Evolutionary conservation across 2,113 vertebrate genomes (phyloP).

Genomic region (Oryctolagus cuniculus): mOryCun1.1 NC_091434.1:108068501-108069000

Average conservation of each 20-base stretch:
- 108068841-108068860: too few species aligned
- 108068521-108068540: neutral
- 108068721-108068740: too few species aligned
- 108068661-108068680: neutral
- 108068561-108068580: neutral
- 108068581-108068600: neutral
- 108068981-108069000: neutral
- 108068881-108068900: too few species aligned
- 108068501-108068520: neutral
- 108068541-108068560: slow-evolving; percentile 20
- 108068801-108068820: too few species aligned
- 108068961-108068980: neutral
- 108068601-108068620: neutral
- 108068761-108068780: too few species aligned
- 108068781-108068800: too few species aligned
- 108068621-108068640: neutral
- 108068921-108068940: too few species aligned
- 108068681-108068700: neutral
- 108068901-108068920: too few species aligned
- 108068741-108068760: too few species aligned
- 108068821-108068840: too few species aligned
- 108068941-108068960: too few species aligned
- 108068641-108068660: neutral
- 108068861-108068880: too few species aligned
- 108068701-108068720: neutral